Evolutionary conservation across 2,797 vertebrate species (phyloP).

Genomic region (Pseudomugil gertrudae): DNA sequence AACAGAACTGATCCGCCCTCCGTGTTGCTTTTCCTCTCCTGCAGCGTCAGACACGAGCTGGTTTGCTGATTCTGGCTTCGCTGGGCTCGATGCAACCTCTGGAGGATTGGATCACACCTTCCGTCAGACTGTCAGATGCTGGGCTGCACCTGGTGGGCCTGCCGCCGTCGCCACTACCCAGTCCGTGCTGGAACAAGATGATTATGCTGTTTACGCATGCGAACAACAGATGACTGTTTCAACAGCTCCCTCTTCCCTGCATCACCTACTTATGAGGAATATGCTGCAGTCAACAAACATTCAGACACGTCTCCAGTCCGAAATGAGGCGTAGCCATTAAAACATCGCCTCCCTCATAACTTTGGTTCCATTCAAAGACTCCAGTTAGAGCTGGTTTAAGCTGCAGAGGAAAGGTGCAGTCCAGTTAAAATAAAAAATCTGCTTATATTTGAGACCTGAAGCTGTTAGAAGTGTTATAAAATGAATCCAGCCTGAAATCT

Average conservation of each 20-base stretch:
- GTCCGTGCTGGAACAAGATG: constrained; percentile 58
- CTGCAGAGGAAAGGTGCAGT: constrained; percentile 21
- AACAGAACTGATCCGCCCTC: constrained; percentile 33
- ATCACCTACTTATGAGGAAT: constrained; percentile 62
- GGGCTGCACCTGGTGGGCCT: constrained; percentile 77
- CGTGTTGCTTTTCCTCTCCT: constrained; percentile 45
- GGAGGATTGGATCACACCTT: constrained; percentile 68
- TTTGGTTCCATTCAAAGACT: constrained; percentile 53
- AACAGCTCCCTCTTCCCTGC: constrained; percentile 20
- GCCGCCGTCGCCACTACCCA: constrained; percentile 24
- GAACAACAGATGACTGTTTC: constrained; percentile 72
- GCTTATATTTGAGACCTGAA: constrained; percentile 7
- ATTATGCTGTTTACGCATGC: constrained; percentile 76
- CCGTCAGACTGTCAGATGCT: constrained; percentile 61
- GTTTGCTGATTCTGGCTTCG: constrained; percentile 61
- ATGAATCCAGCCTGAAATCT: background rate
- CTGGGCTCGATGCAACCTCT: constrained; percentile 27
- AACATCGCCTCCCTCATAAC: constrained; percentile 58
- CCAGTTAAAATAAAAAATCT: constrained; percentile 10
- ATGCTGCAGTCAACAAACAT: constrained; percentile 62
- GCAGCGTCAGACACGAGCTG: constrained; percentile 52
- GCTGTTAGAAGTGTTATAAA: background rate
- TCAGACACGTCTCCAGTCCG: constrained; percentile 53
- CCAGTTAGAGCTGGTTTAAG: constrained; percentile 35
- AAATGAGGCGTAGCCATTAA: constrained; percentile 67